Percentiles rank a stretch among this genome's conserved stretches.
phyloP scores from a whole-genome alignment of 2,888 invertebrate genomes.

The Merodon equestris region DNA sequence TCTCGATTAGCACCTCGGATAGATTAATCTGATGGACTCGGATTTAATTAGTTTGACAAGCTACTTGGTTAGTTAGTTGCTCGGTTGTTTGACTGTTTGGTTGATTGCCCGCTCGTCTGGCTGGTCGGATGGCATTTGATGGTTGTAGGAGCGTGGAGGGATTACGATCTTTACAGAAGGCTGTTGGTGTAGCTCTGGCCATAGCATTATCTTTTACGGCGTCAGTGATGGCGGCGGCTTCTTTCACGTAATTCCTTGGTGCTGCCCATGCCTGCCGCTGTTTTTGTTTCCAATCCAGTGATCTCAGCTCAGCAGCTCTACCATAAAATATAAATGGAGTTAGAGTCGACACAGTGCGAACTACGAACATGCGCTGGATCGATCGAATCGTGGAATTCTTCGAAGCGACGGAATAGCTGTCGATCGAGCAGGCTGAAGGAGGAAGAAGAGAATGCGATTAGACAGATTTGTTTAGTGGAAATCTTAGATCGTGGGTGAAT shows the following conservation, averaged over 20 bases:
- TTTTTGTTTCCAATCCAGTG: constrained; percentile 57
- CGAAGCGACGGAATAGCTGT: constrained; percentile 24
- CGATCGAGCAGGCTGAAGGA: too few species aligned
- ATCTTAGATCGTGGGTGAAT: too few species aligned
- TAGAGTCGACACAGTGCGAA: constrained; percentile 8
- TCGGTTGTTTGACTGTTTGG: constrained; percentile 15
- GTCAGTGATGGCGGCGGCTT: constrained; percentile 60
- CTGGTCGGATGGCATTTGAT: constrained; percentile 32
- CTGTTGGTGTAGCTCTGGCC: constrained; percentile 15
- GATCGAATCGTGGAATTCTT: constrained; percentile 33
- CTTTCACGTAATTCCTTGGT: constrained; percentile 47
- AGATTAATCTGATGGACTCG: constrained; percentile 59
- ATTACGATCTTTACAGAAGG: too few species aligned
- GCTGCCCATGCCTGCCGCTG: constrained; percentile 29
- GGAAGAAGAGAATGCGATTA: too few species aligned
- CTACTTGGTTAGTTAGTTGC: constrained; percentile 39
- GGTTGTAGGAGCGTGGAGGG: constrained; percentile 2
- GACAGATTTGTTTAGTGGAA: too few species aligned
- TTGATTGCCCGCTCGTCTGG: constrained; percentile 25
- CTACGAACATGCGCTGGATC: not conserved
- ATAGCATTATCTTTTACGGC: constrained; percentile 23
- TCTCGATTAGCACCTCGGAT: constrained; percentile 58
- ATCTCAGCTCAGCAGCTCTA: constrained; percentile 40
- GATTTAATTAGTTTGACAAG: constrained; percentile 65
- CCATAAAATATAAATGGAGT: constrained; percentile 13